phyloP scores from a whole-genome alignment of 1,140 invertebrate genomes.

The Paraescarpia echinospica region DNA sequence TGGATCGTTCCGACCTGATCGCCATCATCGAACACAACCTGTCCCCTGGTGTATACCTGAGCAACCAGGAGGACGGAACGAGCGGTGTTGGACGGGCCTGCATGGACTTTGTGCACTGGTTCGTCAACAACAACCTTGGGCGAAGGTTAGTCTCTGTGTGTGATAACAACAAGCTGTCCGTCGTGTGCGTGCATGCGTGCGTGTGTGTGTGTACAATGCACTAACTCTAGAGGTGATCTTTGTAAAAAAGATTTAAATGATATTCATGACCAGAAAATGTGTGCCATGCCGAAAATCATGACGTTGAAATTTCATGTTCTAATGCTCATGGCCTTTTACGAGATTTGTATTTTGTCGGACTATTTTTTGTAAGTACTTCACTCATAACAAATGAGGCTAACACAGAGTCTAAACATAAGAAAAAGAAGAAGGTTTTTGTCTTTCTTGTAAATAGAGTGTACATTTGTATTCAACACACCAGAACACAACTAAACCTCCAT shows the following conservation, averaged over 20 bases:
- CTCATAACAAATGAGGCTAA: too few species aligned
- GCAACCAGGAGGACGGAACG: constrained; percentile 62
- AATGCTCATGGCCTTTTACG: too few species aligned
- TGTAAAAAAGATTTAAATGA: neutral
- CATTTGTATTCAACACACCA: neutral
- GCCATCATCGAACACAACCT: constrained; percentile 82
- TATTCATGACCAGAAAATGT: too few species aligned
- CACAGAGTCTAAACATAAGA: too few species aligned
- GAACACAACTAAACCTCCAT: neutral
- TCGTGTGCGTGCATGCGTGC: too few species aligned
- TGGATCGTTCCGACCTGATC: constrained; percentile 71
- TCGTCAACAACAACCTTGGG: constrained; percentile 70
- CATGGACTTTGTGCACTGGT: constrained; percentile 79
- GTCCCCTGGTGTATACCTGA: constrained; percentile 58
- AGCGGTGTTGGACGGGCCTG: constrained; percentile 70
- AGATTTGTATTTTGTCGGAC: too few species aligned
- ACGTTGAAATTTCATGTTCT: too few species aligned
- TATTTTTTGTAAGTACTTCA: too few species aligned
- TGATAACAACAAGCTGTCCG: constrained; percentile 22
- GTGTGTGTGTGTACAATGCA: neutral
- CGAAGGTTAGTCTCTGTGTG: constrained; percentile 60
- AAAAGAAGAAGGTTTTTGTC: too few species aligned
- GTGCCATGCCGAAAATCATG: too few species aligned
- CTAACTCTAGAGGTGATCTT: neutral
- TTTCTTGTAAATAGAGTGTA: neutral